Evolutionary conservation across 2,888 invertebrate genomes (phyloP).

Genomic region (Eupeodes luniger): DNA sequence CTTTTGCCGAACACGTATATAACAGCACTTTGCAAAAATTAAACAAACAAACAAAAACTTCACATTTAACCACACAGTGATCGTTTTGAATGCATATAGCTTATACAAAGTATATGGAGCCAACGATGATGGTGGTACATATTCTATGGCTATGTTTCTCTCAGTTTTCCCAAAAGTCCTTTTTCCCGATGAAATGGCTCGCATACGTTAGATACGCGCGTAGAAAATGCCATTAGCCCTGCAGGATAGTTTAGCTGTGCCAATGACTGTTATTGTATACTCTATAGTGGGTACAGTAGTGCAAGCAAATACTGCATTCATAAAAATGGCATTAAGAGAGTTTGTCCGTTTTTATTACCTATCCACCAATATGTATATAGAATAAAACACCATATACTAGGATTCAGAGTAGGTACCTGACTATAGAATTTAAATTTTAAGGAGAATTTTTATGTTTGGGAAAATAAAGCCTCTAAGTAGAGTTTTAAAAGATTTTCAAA

Average conservation of each 20-base stretch:
- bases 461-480: no score
- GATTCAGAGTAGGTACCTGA: background rate
- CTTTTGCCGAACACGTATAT: slow-evolving; percentile 13
- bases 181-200: slow-evolving; percentile 21
- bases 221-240: slow-evolving; percentile 22
- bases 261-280: background rate
- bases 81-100: slow-evolving; percentile 48
- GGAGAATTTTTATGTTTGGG: no score
- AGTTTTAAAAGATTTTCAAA: no score
- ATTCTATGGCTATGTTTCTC: background rate
- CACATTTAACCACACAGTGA: slow-evolving; percentile 40
- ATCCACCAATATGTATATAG: background rate
- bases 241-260: slow-evolving; percentile 6
- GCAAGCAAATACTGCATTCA: slow-evolving; percentile 22
- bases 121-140: background rate
- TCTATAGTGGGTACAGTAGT: background rate
- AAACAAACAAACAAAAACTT: slow-evolving; percentile 18
- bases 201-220: slow-evolving; percentile 30
- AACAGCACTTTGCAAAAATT: slow-evolving; percentile 34
- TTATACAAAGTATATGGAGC: slow-evolving; percentile 7
- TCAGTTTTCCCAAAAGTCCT: slow-evolving; percentile 37
- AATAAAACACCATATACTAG: background rate
- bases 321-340: slow-evolving; percentile 11
- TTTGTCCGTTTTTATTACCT: background rate
- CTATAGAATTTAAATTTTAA: no score